phyloP scores from a whole-genome alignment of 1,140 invertebrate genomes.

The Conus betulinus region DNA sequence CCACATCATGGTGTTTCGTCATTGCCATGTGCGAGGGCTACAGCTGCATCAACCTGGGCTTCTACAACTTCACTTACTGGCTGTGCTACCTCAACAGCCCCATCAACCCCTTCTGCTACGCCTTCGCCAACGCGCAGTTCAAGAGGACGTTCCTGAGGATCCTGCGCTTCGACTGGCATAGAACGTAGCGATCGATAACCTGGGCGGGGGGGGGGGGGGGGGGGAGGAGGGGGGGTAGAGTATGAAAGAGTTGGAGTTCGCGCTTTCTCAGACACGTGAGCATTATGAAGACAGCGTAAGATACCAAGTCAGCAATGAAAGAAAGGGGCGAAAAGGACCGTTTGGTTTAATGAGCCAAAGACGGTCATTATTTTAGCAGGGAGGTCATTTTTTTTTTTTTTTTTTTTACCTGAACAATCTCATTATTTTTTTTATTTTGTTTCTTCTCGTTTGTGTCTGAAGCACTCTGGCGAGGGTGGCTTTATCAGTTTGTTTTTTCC shows the following conservation, averaged over 20 bases:
- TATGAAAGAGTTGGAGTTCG: background rate
- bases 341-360: too few relatives aligned
- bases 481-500: too few relatives aligned
- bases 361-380: too few relatives aligned
- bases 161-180: slow-evolving; percentile 70
- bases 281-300: too few relatives aligned
- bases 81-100: slow-evolving; percentile 99
- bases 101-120: slow-evolving; percentile 99
- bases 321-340: too few relatives aligned
- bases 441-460: too few relatives aligned
- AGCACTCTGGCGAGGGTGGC: too few relatives aligned
- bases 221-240: background rate
- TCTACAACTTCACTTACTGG: slow-evolving; percentile 99
- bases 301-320: too few relatives aligned
- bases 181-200: slow-evolving; percentile 51
- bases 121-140: slow-evolving; percentile 98
- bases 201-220: background rate
- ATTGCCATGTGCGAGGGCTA: slow-evolving; percentile 90
- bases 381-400: too few relatives aligned
- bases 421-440: too few relatives aligned
- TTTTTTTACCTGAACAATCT: too few relatives aligned
- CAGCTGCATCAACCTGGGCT: slow-evolving; percentile 89
- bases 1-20: slow-evolving; percentile 93
- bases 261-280: background rate
- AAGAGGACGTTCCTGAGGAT: slow-evolving; percentile 92